Evolutionary conservation across 2,113 vertebrate genomes (phyloP), one percentile per base, ranked within the genome.

Genomic region (Willisornis vidua): DNA sequence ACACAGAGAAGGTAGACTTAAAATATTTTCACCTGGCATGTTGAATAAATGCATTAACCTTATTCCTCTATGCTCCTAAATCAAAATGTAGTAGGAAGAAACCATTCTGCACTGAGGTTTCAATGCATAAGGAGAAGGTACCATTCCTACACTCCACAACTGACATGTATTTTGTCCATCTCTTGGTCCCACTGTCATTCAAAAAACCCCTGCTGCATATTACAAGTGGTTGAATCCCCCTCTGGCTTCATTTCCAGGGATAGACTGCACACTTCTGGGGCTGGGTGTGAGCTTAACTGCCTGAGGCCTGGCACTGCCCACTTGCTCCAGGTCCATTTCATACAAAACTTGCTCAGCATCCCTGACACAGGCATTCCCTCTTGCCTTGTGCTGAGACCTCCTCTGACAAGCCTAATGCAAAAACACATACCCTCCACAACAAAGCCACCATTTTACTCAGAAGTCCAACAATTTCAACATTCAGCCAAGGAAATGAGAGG

Each of bases 1-100:
- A 91, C 25, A 70, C 58, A 72, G 73, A 91, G 66, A 88, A 91
- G 58, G 49, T 54, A 82, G 51, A 87, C 87, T 93, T 88, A 87
- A 96, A 95, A 73, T 80, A 74, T 92, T 95, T 95, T 78, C 62
- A 61, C 43, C 41, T 23, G 37, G 37, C 39, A 58, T 58, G 55
- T 67, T 73, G 46, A 55, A 79, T 59, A 95, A 95, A 79, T 0
- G 0, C n/a, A 65, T 67, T 91, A 91, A 62, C 28, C 70, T 82
- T 10, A 16, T 86, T 87, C n/a, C 29, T 73, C 49, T 71, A 22
- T 2, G 6, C 41, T 89, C 74, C 39, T 61, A 81, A 91, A 90
- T 57, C 46, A 70, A 91, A 91, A 28, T 25, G 12, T 39, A 52
- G 28, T 14, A 75, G 22, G 23, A 70, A 59, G 39, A 85, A n/a